Conservation (phyloP, 2,888 invertebrate genomes). For the Monopis laevigella region DNA sequence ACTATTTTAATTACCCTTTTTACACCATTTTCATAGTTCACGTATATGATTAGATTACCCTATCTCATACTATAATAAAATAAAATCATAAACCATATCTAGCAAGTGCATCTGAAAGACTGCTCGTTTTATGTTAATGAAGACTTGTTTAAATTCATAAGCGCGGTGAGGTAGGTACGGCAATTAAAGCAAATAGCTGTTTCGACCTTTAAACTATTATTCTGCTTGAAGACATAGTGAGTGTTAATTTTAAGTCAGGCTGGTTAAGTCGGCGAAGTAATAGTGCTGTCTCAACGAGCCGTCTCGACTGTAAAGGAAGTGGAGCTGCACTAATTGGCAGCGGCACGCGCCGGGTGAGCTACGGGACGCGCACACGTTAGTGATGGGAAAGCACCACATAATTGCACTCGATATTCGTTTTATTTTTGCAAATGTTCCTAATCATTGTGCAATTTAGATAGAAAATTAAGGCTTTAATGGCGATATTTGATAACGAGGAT, state of each 20-base stretch:
- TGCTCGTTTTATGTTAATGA: constrained; percentile 53
- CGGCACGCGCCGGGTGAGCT: constrained; percentile 28
- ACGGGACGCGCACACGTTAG: constrained; percentile 1
- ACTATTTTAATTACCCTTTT: constrained; percentile 52
- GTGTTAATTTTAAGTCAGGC: constrained; percentile 33
- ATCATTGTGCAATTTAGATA: background rate
- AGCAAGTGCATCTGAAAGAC: constrained; percentile 34
- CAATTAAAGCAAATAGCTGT: constrained; percentile 58
- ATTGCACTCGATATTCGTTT: background rate
- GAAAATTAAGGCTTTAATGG: background rate
- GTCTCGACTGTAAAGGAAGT: constrained; percentile 56
- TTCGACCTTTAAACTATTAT: constrained; percentile 58
- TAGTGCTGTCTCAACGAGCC: constrained; percentile 43
- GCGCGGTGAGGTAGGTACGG: constrained; percentile 41
- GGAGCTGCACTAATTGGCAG: constrained; percentile 64
- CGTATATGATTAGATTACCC: constrained; percentile 54
- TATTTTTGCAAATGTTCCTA: background rate
- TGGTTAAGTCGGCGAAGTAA: constrained; percentile 30
- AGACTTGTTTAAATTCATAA: constrained; percentile 54
- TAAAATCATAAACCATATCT: constrained; percentile 50
- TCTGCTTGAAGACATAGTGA: constrained; percentile 33
- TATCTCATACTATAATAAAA: constrained; percentile 42
- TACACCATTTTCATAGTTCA: constrained; percentile 58
- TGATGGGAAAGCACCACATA: constrained; percentile 1
- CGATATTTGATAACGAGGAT: too few species aligned